A percentile compares a stretch with the other conserved stretches of the same genome.
Conservation (phyloP, 2,888 invertebrate species). For the Rutpela maculata region DNA sequence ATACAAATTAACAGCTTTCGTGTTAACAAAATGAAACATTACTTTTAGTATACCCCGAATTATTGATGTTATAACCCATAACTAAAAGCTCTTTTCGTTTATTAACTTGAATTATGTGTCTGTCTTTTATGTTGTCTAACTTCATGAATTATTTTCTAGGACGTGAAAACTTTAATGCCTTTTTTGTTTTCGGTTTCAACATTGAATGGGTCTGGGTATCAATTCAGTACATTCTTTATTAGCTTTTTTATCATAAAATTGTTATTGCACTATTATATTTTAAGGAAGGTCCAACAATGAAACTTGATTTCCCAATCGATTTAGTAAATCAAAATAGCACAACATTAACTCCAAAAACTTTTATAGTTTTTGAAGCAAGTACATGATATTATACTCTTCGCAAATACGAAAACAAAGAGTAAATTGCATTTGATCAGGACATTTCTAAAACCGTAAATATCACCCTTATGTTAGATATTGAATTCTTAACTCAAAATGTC, state of each 20-base stretch:
- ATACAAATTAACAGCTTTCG: conserved; percentile 13
- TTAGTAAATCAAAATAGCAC: too few species aligned
- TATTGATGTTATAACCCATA: conserved; percentile 19
- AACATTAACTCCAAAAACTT: too few species aligned
- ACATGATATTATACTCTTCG: too few species aligned
- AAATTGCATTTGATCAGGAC: too few species aligned
- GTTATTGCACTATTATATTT: conserved; percentile 1
- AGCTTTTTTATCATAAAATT: conserved; percentile 7
- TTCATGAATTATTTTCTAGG: background rate
- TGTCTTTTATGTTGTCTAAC: background rate
- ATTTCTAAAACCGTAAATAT: too few species aligned
- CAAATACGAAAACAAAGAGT: too few species aligned
- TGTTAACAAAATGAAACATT: conserved; percentile 23
- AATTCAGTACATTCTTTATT: conserved; percentile 1
- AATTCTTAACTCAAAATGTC: too few species aligned
- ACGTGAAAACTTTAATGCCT: background rate
- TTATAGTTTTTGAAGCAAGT: too few species aligned
- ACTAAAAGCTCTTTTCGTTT: conserved; percentile 17
- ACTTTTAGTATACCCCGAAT: background rate
- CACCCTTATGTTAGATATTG: too few species aligned
- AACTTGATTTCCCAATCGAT: background rate
- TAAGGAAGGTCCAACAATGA: background rate
- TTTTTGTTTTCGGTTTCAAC: background rate
- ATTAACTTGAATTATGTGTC: conserved; percentile 8
- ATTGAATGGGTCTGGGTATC: background rate